A percentile compares a stretch with the other conserved stretches of the same genome.
Conservation (phyloP, 2,888 invertebrate species). For the Alsophila aescularia region DNA sequence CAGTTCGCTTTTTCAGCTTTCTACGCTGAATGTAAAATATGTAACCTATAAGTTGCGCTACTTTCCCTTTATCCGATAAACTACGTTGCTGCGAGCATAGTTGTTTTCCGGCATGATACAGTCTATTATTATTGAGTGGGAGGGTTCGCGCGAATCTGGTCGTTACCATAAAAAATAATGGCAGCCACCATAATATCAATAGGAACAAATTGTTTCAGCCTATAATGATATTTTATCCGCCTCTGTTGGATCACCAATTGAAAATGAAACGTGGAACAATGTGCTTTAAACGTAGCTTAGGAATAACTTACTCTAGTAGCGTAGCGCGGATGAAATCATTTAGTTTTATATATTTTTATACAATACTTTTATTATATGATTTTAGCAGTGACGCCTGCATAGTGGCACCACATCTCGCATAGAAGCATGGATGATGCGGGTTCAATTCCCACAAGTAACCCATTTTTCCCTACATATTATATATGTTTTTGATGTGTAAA, state of each 20-base stretch:
- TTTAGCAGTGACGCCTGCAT: no score
- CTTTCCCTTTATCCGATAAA: slow-evolving; percentile 17
- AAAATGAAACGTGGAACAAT: not conserved
- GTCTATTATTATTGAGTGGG: slow-evolving; percentile 46
- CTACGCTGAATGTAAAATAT: slow-evolving; percentile 7
- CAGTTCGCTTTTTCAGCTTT: slow-evolving; percentile 1
- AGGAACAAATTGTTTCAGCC: slow-evolving; percentile 51
- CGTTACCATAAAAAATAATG: slow-evolving; percentile 63
- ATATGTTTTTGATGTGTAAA: no score
- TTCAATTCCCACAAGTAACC: no score
- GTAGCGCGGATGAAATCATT: no score
- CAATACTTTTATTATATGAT: no score
- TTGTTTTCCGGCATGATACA: slow-evolving; percentile 38
- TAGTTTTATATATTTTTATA: no score
- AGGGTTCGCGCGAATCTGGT: slow-evolving; percentile 50
- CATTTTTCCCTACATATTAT: no score
- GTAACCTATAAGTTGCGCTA: slow-evolving; percentile 2
- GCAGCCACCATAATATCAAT: slow-evolving; percentile 50
- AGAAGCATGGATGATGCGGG: no score
- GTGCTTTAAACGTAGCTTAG: not conserved
- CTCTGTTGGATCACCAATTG: not conserved
- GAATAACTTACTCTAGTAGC: not conserved
- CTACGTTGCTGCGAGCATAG: slow-evolving; percentile 23
- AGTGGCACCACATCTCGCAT: no score
- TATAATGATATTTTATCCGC: slow-evolving; percentile 41